A percentile compares a stretch with the other conserved stretches of the same genome.
These are phyloP conservation scores for Columbina picui DNA, from an alignment of 2,113 vertebrate species.

Conservation along the genomic window DNA sequence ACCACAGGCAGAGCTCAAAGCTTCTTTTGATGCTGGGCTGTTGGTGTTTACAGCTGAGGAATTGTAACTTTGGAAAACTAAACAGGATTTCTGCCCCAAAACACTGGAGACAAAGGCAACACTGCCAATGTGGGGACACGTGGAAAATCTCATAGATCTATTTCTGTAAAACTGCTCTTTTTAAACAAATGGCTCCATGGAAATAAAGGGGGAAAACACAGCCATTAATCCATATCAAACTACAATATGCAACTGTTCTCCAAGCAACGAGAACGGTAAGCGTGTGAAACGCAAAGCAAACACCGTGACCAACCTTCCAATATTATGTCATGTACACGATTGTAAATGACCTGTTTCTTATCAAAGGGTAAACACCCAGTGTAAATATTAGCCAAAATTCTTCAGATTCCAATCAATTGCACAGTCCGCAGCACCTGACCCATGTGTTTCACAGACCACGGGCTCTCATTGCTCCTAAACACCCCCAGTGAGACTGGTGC, in stretches of 20 bases:
- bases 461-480: background rate
- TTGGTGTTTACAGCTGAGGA: background rate
- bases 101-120: background rate
- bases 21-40: background rate
- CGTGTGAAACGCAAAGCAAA: slow-evolving; percentile 54
- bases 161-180: background rate
- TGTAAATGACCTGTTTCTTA: slow-evolving; percentile 54
- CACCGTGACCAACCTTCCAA: background rate
- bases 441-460: background rate
- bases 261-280: slow-evolving; percentile 54
- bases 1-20: background rate
- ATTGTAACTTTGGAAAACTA: background rate
- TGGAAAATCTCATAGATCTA: background rate
- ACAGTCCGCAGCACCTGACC: background rate
- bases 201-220: background rate
- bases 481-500: background rate
- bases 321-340: slow-evolving; percentile 50
- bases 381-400: slow-evolving; percentile 68
- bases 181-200: background rate
- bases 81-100: background rate
- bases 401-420: slow-evolving; percentile 56
- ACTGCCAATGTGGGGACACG: no score
- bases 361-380: slow-evolving; percentile 54
- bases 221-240: background rate
- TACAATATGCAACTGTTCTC: background rate